Evolutionary conservation across 2,888 invertebrate genomes (phyloP).

Genomic region (Caenorhabditis uteleia): DNA sequence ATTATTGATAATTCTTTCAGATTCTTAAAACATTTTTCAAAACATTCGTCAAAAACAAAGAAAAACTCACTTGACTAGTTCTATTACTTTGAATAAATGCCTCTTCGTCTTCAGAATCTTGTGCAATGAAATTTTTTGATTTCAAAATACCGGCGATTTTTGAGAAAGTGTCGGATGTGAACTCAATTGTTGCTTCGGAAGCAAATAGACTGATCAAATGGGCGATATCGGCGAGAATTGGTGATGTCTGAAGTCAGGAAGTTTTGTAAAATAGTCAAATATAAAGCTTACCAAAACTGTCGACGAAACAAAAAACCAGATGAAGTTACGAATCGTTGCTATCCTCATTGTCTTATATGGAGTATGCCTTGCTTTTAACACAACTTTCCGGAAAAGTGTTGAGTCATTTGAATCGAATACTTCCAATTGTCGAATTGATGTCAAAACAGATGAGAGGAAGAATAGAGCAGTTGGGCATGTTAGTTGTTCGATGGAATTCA

Average conservation of each 20-base stretch:
- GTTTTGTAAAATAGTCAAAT: neutral
- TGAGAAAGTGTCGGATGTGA: neutral
- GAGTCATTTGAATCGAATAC: slow-evolving; percentile 12
- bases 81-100: neutral
- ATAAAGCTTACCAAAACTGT: slow-evolving; percentile 3
- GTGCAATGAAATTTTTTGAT: neutral
- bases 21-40: slow-evolving; percentile 2
- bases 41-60: too few species aligned
- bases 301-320: slow-evolving; percentile 11
- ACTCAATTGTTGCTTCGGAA: slow-evolving; percentile 3
- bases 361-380: slow-evolving; percentile 14
- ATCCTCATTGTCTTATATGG: slow-evolving; percentile 30
- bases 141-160: slow-evolving; percentile 1
- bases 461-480: slow-evolving; percentile 40
- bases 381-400: slow-evolving; percentile 15
- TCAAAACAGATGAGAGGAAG: slow-evolving; percentile 24
- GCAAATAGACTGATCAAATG: slow-evolving; percentile 14
- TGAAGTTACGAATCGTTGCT: slow-evolving; percentile 23
- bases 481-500: slow-evolving; percentile 13
- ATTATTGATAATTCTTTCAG: slow-evolving; percentile 5
- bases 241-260: slow-evolving; percentile 2
- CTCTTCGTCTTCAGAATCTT: neutral
- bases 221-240: slow-evolving; percentile 13
- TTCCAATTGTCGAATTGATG: neutral
- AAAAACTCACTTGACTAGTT: neutral